A percentile compares a stretch with the other conserved stretches of the same genome.
Conservation (phyloP, 2,113 vertebrate genomes). For the Nymphicus hollandicus region DNA sequence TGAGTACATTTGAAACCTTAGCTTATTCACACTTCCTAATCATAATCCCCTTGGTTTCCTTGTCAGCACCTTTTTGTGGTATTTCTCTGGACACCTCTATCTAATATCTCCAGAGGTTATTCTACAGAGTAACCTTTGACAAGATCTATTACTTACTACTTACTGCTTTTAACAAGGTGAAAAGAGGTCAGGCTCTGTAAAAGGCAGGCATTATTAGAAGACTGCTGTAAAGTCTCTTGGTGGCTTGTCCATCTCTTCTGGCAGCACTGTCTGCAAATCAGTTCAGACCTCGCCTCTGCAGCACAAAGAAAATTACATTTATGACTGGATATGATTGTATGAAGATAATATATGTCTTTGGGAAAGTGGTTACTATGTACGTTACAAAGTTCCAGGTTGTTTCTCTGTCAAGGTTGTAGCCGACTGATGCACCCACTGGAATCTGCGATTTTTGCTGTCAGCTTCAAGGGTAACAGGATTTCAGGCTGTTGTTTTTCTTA, state of each 20-base stretch:
- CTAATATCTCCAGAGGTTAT: slow-evolving; percentile 56
- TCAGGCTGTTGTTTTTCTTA: not conserved
- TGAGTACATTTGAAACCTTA: slow-evolving; percentile 45
- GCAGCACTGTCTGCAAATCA: not conserved
- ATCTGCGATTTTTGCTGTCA: not conserved
- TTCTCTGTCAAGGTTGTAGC: not conserved
- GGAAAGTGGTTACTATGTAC: not conserved
- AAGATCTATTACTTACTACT: slow-evolving; percentile 64
- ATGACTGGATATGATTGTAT: not conserved
- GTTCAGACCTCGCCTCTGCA: not conserved
- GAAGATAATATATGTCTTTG: not conserved
- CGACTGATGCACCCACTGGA: not conserved
- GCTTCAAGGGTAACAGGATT: not conserved
- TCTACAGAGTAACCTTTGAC: slow-evolving; percentile 67
- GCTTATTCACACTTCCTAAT: slow-evolving; percentile 58
- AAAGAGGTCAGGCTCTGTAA: slow-evolving; percentile 30
- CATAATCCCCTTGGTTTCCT: slow-evolving; percentile 56
- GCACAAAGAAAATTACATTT: not conserved
- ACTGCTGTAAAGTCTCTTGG: not conserved
- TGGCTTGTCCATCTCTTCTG: slow-evolving; percentile 13
- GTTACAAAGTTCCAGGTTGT: not conserved
- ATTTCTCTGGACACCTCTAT: slow-evolving; percentile 62
- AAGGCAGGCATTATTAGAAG: slow-evolving; percentile 18
- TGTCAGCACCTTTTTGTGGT: slow-evolving; percentile 53
- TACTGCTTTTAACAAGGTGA: slow-evolving; percentile 48